phyloP scores from a whole-genome alignment of 1,140 invertebrate species.

The Eueides isabella region DNA sequence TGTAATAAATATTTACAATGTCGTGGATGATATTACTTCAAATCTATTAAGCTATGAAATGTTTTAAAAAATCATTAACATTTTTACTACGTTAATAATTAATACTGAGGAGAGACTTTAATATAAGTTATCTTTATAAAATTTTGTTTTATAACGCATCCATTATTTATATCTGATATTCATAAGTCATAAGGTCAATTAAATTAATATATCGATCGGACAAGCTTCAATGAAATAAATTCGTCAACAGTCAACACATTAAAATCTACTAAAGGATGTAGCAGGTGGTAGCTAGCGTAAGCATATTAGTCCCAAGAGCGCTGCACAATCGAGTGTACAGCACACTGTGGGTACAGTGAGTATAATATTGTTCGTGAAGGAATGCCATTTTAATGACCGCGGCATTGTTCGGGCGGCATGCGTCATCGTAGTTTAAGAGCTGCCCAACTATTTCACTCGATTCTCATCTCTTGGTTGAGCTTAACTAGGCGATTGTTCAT shows the following conservation, averaged over 20 bases:
- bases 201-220: not conserved
- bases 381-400: constrained; percentile 59
- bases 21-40: not conserved
- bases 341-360: constrained; percentile 22
- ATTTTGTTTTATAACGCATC: not conserved
- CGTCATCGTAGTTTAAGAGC: constrained; percentile 47
- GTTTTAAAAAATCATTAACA: too few relatives aligned
- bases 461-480: constrained; percentile 31
- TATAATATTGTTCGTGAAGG: constrained; percentile 55
- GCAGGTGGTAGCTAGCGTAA: constrained; percentile 10
- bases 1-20: not conserved
- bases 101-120: not conserved
- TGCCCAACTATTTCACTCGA: constrained; percentile 40
- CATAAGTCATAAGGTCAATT: not conserved
- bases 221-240: not conserved
- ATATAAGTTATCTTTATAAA: not conserved
- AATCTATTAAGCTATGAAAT: not conserved
- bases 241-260: not conserved
- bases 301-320: constrained; percentile 17
- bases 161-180: not conserved
- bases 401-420: constrained; percentile 49
- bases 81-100: too few relatives aligned
- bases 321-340: constrained; percentile 14
- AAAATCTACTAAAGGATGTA: not conserved
- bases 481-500: constrained; percentile 39